Percentiles rank a stretch among this genome's conserved stretches.
Conservation (phyloP, 2,797 vertebrate species). For the Acipenser transmontanus region DNA sequence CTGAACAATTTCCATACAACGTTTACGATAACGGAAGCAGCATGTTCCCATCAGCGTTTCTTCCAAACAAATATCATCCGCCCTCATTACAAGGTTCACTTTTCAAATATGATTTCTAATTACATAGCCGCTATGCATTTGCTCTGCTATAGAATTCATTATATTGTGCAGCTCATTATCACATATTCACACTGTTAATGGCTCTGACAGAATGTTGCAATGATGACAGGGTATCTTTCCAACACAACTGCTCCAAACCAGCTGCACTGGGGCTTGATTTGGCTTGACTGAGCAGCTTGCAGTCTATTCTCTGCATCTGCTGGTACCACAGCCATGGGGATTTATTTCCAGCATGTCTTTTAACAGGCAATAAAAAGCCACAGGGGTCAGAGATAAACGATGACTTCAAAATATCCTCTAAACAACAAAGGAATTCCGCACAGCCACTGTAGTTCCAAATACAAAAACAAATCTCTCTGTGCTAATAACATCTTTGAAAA, state of each 20-base stretch:
- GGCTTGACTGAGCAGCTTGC: not conserved
- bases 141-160: not conserved
- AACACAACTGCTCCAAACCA: not conserved
- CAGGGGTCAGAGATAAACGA: not conserved
- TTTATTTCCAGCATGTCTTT: not conserved
- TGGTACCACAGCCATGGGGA: not conserved
- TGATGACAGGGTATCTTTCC: not conserved
- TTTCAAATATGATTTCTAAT: not conserved
- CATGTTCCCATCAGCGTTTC: not conserved
- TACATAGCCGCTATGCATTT: not conserved
- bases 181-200: slow-evolving; percentile 3
- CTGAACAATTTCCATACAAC: not conserved
- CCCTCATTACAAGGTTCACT: not conserved
- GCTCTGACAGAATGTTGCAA: not conserved
- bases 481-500: no score
- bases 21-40: not conserved
- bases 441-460: no score
- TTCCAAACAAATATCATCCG: not conserved
- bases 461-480: no score
- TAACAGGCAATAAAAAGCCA: not conserved
- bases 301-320: not conserved
- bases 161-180: not conserved
- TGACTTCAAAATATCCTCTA: not conserved
- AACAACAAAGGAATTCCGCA: not conserved
- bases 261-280: not conserved